Percentiles rank a stretch among this genome's conserved stretches.
These are phyloP conservation scores for Lochmaea capreae DNA, from an alignment of 2,888 invertebrate species.

Conservation along the genomic window DNA sequence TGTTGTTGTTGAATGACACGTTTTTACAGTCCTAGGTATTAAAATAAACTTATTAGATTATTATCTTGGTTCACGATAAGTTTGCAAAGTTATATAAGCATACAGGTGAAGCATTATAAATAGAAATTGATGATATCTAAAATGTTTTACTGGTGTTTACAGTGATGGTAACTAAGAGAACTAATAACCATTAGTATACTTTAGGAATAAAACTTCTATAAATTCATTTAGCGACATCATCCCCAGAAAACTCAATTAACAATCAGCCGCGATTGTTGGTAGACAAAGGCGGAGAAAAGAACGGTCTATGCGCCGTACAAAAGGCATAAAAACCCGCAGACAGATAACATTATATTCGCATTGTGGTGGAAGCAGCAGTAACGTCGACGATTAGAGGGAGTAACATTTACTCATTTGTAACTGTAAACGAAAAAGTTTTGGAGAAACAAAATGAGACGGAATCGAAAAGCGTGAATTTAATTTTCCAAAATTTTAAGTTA, in stretches of 20 bases:
- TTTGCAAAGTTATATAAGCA: no score
- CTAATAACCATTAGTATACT: conserved; percentile 45
- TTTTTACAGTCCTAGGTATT: no score
- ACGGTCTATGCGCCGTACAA: conserved; percentile 57
- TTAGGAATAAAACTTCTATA: conserved; percentile 55
- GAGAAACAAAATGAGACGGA: background rate
- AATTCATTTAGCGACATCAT: conserved; percentile 62
- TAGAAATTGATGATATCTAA: no score
- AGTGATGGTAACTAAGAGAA: conserved; percentile 29
- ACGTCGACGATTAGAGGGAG: conserved; percentile 46
- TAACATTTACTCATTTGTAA: conserved; percentile 4
- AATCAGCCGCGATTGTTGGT: conserved; percentile 63
- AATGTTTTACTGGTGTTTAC: background rate
- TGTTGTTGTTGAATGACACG: no score
- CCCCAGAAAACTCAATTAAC: conserved; percentile 62
- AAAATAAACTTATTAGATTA: no score
- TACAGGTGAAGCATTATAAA: no score
- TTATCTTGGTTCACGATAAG: no score
- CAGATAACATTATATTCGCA: conserved; percentile 64
- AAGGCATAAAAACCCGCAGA: conserved; percentile 61
- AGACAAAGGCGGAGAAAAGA: conserved; percentile 61
- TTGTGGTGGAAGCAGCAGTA: conserved; percentile 59
- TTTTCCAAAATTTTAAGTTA: background rate
- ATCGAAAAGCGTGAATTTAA: background rate
- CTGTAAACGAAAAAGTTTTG: background rate